Percentiles rank a stretch among this genome's conserved stretches.
Conservation (phyloP, 1,140 invertebrate genomes). For the Coptotermes formosanus region DNA sequence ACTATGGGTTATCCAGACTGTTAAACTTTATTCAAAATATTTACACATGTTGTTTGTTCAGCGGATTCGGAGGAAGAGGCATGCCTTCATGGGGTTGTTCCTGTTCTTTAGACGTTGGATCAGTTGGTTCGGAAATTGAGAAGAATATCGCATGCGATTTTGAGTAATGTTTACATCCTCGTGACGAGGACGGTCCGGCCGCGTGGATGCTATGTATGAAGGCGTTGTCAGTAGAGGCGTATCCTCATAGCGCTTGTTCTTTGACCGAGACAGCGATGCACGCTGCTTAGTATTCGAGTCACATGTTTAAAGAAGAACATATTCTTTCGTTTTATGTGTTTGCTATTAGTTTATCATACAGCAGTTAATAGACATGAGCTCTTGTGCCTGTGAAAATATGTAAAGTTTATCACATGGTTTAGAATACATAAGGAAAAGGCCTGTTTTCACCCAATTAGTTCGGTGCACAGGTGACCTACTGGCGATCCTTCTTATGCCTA, state of each 20-base stretch:
- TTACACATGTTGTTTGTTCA: too few relatives aligned
- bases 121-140: too few relatives aligned
- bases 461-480: not conserved
- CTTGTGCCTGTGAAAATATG: not conserved
- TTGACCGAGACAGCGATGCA: not conserved
- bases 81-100: too few relatives aligned
- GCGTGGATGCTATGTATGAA: not conserved
- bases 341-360: not conserved
- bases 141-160: not conserved
- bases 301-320: not conserved
- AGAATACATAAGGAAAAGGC: not conserved
- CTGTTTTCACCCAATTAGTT: constrained; percentile 12
- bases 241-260: not conserved
- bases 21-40: too few relatives aligned
- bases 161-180: not conserved
- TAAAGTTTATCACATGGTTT: not conserved
- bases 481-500: too few relatives aligned
- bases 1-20: too few relatives aligned
- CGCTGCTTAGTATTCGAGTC: not conserved
- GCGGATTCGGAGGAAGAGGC: too few relatives aligned
- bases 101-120: too few relatives aligned
- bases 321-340: not conserved
- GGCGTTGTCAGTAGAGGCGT: not conserved
- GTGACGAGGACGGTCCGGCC: not conserved
- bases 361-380: not conserved